A percentile compares a stretch with the other conserved stretches of the same genome.
These are phyloP conservation scores for Natrix natrix DNA, from an alignment of 2,797 vertebrate genomes.

Conservation along the genomic window DNA sequence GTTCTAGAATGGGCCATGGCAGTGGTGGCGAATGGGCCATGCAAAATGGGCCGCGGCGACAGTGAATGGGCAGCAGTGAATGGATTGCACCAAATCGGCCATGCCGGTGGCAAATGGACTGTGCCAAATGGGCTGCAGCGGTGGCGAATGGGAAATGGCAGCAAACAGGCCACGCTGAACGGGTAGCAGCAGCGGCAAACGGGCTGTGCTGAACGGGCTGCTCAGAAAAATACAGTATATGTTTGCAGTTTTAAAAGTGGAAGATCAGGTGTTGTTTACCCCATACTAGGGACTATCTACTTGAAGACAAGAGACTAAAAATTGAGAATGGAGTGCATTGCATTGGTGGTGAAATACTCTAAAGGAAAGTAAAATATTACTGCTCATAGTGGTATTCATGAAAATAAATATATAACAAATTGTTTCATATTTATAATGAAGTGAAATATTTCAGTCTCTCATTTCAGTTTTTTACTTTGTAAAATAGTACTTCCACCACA, in stretches of 20 bases:
- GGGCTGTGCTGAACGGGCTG: too few relatives aligned
- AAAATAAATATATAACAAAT: background rate
- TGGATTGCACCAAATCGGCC: too few relatives aligned
- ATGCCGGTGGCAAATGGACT: too few relatives aligned
- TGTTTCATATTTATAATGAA: background rate
- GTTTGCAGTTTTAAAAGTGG: background rate
- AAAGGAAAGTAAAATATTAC: conserved; percentile 6
- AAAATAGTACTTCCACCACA: background rate
- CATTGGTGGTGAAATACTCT: background rate
- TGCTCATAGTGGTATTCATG: background rate
- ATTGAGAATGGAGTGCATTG: background rate
- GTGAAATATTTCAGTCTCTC: background rate
- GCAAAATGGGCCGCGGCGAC: too few relatives aligned
- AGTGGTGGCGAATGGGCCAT: too few relatives aligned
- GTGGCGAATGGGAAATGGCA: too few relatives aligned
- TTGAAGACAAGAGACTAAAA: background rate
- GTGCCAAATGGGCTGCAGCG: too few relatives aligned
- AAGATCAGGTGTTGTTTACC: background rate
- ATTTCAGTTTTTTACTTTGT: background rate
- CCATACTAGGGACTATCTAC: background rate
- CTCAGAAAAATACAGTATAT: background rate
- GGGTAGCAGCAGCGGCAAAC: too few relatives aligned
- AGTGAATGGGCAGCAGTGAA: too few relatives aligned
- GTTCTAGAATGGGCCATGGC: too few relatives aligned
- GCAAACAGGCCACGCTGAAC: too few relatives aligned